A percentile compares a stretch with the other conserved stretches of the same genome.
phyloP scores from a whole-genome alignment of 37 sponge, comb jelly and placozoan genomes.

The Ianthella basta region DNA sequence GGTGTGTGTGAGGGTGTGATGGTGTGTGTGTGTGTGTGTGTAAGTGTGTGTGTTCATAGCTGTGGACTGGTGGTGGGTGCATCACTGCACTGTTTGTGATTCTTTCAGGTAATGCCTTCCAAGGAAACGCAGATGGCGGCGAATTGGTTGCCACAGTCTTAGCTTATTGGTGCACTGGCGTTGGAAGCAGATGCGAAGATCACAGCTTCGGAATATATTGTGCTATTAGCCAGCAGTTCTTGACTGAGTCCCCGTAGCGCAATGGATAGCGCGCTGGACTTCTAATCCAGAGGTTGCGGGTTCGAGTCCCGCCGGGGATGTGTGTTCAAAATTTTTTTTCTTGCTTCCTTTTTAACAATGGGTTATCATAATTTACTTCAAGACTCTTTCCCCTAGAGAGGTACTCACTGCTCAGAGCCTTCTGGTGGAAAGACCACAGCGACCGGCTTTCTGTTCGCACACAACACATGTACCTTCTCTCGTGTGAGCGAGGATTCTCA shows the following conservation, averaged over 20 bases:
- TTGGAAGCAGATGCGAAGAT: not conserved
- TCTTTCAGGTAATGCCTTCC: conserved; percentile 9
- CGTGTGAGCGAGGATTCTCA: too few relatives aligned
- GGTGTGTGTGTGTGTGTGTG: not conserved
- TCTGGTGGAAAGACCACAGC: too few relatives aligned
- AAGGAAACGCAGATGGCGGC: not conserved
- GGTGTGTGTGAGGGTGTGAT: not conserved
- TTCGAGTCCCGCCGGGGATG: conserved; percentile 96
- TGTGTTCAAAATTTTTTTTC: conserved; percentile 53
- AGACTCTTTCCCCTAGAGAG: too few relatives aligned
- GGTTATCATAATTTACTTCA: too few relatives aligned
- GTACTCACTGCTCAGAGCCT: too few relatives aligned
- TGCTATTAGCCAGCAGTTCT: not conserved
- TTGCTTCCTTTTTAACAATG: not conserved
- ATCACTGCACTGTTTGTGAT: not conserved
- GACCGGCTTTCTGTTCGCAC: too few relatives aligned
- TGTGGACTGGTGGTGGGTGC: not conserved
- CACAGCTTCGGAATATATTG: not conserved
- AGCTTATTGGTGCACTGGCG: not conserved
- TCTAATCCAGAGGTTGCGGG: conserved; percentile 98
- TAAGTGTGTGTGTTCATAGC: not conserved
- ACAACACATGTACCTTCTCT: too few relatives aligned
- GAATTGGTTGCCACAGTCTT: not conserved
- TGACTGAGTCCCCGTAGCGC: conserved; percentile 84
- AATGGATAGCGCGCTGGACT: conserved; percentile 97